A percentile compares a stretch with the other conserved stretches of the same genome.
Evolutionary conservation across 2,113 vertebrate genomes (phyloP).

Genomic region (Scopus umbretta): DNA sequence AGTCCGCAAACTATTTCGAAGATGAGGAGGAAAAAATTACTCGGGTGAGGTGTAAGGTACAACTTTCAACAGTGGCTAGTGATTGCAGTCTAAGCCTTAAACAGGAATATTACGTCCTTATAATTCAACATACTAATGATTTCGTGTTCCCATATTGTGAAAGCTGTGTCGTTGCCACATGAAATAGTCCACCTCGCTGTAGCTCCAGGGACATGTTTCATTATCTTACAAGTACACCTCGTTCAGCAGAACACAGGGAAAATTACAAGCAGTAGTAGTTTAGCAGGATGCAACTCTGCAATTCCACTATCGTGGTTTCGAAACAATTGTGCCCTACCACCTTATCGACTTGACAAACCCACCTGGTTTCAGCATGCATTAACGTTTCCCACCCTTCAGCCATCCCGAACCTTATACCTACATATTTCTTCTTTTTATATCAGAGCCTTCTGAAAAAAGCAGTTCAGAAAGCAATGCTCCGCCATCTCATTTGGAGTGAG

Average conservation of each 20-base stretch:
- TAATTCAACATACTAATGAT: neutral
- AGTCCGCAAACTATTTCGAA: neutral
- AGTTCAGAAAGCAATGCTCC: neutral
- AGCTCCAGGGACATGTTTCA: neutral
- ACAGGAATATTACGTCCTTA: neutral
- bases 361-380: neutral
- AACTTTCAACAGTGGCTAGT: neutral
- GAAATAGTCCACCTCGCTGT: neutral
- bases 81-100: neutral
- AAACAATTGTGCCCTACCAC: neutral
- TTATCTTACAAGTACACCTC: neutral
- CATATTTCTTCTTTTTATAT: neutral
- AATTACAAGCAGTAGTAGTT: neutral
- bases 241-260: neutral
- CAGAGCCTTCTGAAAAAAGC: neutral
- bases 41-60: neutral
- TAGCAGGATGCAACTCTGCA: neutral
- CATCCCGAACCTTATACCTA: neutral
- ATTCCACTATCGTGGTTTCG: neutral
- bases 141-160: neutral
- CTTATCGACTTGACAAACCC: neutral
- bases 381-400: neutral
- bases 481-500: conserved; percentile 21
- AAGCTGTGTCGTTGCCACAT: neutral
- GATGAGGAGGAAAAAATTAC: neutral